Conservation (phyloP, 2,113 vertebrate species). For the Emberiza fucata region DNA sequence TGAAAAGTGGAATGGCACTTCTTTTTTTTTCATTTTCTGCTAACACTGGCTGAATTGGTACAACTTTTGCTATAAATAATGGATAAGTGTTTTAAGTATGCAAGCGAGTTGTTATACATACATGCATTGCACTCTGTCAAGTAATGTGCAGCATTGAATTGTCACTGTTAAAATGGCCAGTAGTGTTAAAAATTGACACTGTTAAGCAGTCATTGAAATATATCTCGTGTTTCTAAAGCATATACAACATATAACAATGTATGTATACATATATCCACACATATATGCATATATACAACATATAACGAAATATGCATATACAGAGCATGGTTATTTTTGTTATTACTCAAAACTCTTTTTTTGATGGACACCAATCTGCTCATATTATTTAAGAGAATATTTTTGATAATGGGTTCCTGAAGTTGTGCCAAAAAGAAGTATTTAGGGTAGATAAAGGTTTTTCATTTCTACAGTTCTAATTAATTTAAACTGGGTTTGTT, state of each 20-base stretch:
- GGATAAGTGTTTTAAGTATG: background rate
- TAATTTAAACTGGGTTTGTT: background rate
- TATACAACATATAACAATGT: background rate
- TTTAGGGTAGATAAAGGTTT: background rate
- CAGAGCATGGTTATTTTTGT: background rate
- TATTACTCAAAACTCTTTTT: background rate
- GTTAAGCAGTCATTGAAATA: background rate
- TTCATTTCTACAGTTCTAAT: background rate
- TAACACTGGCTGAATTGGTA: background rate
- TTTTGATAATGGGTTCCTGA: background rate
- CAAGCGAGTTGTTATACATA: background rate
- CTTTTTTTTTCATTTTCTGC: constrained; percentile 8
- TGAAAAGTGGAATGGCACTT: background rate
- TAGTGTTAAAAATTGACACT: background rate
- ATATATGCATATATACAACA: background rate
- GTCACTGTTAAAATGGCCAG: background rate
- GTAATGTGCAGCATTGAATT: background rate
- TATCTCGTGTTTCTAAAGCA: background rate
- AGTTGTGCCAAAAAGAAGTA: background rate
- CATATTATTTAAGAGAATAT: background rate
- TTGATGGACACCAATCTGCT: background rate
- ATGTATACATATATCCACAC: background rate
- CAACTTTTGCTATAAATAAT: constrained; percentile 31
- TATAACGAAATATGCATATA: background rate
- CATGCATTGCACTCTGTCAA: background rate